phyloP scores from a whole-genome alignment of 1,140 invertebrate genomes.

The Drosophila gunungcola region DNA sequence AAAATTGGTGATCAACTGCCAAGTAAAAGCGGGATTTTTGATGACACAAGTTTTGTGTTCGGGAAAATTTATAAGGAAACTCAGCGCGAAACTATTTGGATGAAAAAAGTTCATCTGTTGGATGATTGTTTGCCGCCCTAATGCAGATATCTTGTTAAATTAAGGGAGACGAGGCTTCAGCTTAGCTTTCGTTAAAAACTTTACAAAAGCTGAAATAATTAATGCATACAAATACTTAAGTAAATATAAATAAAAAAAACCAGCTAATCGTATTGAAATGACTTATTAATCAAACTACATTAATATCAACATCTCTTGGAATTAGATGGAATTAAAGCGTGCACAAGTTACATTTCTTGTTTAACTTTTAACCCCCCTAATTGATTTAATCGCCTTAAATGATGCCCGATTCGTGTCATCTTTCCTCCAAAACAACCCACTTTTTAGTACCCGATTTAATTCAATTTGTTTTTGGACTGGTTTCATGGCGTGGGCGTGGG shows the following conservation, averaged over 20 bases:
- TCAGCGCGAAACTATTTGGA: conserved; percentile 38
- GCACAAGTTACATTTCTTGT: too few relatives aligned
- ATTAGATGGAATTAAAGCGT: too few relatives aligned
- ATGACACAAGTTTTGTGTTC: conserved; percentile 23
- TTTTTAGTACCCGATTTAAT: conserved; percentile 27
- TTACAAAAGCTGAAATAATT: conserved; percentile 5
- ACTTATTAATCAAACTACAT: too few relatives aligned
- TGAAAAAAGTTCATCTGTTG: conserved; percentile 42
- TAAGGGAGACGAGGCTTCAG: not conserved
- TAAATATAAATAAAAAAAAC: not conserved
- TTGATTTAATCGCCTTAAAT: conserved; percentile 3
- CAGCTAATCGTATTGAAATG: not conserved
- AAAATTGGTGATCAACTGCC: conserved; percentile 44
- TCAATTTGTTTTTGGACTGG: conserved; percentile 26
- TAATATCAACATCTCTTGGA: too few relatives aligned
- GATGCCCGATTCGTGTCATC: not conserved
- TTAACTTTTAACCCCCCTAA: not conserved
- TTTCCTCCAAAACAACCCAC: conserved; percentile 10
- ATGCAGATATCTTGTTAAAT: conserved; percentile 9
- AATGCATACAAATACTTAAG: not conserved
- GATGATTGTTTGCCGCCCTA: conserved; percentile 3
- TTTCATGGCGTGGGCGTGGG: conserved; percentile 3
- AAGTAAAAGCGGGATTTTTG: conserved; percentile 31
- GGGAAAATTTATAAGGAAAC: conserved; percentile 36
- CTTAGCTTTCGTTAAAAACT: conserved; percentile 10